Evolutionary conservation across 2,113 vertebrate genomes (phyloP), one percentile per base, ranked within the genome.

Genomic region (Nothoprocta perdicaria): DNA sequence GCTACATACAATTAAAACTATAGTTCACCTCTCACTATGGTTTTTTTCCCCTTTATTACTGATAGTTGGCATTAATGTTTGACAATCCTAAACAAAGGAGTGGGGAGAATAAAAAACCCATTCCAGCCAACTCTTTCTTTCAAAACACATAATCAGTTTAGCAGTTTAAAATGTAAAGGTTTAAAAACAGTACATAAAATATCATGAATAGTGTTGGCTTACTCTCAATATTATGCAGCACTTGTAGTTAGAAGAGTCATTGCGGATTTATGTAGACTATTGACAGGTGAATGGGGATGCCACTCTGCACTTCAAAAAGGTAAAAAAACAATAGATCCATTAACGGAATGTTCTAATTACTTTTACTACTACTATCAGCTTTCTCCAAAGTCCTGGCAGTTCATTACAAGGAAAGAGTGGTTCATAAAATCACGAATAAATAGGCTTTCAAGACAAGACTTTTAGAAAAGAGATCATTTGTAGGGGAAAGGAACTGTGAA

Each of bases 21-120:
- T 21, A 0, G 0, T 76, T 87, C 10, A 8, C 19, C 31, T 9
- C 35, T 72, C 52, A 27, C 31, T 33, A 9, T 18, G 22, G 2
- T 63, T 85, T 80, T 66, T 60, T 22, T 57, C 57, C 65, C 58
- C 9, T 41, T 14, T n/a, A 41, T 76, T 81, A 65, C 35, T 75
- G 24, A 58, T 22, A 12, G 72, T 53, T 81, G 23, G 23, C 40
- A 80, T 26, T 29, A 93, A 72, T 29, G 7, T 0, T 63, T 16
- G 29, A 29, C 48, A 75, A 61, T 38, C 73, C 29, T 50, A 17
- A 89, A 82, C 12, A 22, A 1, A 4, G 57, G 2, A 4, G 17
- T 27, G 24, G 7, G 33, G 13, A 4, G 2, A 48, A 33, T n/a
- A 50, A 14, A 50, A 69, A 57, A 57, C 9, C 63, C 12, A 58